Base-by-base conservation (phyloP, 2,113 vertebrate species). In the Ploceus nigricollis region DNA sequence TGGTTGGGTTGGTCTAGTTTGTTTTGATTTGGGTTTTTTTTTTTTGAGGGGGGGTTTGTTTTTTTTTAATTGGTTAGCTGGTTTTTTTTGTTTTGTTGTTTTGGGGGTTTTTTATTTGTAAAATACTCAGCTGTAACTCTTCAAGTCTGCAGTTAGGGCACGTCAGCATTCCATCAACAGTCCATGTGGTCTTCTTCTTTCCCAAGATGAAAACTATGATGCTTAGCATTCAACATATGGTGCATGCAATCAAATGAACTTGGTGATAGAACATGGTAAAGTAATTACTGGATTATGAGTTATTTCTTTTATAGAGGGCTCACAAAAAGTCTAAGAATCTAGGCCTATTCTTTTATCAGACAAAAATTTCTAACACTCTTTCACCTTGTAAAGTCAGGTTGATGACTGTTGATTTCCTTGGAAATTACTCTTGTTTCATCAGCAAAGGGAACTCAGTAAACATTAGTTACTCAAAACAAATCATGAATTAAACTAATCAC, bases 31-130 rank as follows among this genome's bases (percentile, higher is more conserved):
- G 21, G 7, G 30, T 40, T 33, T 48, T 47, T 23, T 27, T 25
- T n/a, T 56, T 60, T 23, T 25, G 19, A 3, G 27, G 18, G 13
- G 6, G 10, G 13, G 21, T 10, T 6, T 14, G 20, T 1, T 39
- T 51, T 2, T 40, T n/a, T 45, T 35, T 58, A 45, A 64, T 39
- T 30, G 4, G 5, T 56, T 45, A 24, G 11, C 1, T n/a, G 6
- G n/a, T 0, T 25, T 54, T 28, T 48, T 63, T 17, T 23, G 14
- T 42, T 47, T 2, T 72, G 14, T 25, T 64, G 11, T 33, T 58
- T 33, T 3, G 1, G 4, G 12, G 1, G 0, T 10, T 17, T 44
- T 73, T 60, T 10, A 47, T 44, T 12, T 64, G 9, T 53, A 45
- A 71, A 84, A 68, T 69, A 5, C 6, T 60, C 14, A 25, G 2